Evolutionary conservation across 2,888 invertebrate species (phyloP).

Genomic region (Stenurella melanura): DNA sequence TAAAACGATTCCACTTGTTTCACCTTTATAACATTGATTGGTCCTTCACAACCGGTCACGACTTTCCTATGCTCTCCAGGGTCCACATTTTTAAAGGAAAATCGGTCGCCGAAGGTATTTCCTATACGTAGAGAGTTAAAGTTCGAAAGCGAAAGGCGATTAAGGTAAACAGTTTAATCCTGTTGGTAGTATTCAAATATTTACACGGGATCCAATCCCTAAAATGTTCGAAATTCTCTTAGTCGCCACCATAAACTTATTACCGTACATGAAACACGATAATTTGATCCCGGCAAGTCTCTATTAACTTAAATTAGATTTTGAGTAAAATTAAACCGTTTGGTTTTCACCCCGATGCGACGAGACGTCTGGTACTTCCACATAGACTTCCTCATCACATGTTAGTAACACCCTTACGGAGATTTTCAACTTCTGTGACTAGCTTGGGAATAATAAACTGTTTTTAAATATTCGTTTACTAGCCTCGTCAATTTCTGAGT

Average conservation of each 20-base stretch:
- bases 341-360: not conserved
- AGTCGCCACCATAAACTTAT: conserved; percentile 49
- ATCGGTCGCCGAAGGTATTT: conserved; percentile 20
- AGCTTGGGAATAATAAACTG: no score
- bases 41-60: conserved; percentile 9
- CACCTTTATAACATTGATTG: conserved; percentile 20
- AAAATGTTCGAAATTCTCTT: conserved; percentile 43
- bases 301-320: conserved; percentile 52
- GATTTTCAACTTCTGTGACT: no score
- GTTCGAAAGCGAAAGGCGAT: conserved; percentile 44
- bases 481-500: no score
- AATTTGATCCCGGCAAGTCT: conserved; percentile 48
- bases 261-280: conserved; percentile 52
- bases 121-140: not conserved
- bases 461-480: no score
- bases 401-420: no score
- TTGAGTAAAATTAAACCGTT: conserved; percentile 45
- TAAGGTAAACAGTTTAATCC: conserved; percentile 52
- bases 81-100: conserved; percentile 25
- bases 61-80: not conserved
- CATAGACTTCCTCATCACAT: not conserved
- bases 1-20: conserved; percentile 21
- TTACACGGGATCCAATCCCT: conserved; percentile 50
- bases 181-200: conserved; percentile 52
- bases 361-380: not conserved